Evolutionary conservation across 2,113 vertebrate genomes (phyloP).

Genomic region (Micronycteris hirsuta): DNA sequence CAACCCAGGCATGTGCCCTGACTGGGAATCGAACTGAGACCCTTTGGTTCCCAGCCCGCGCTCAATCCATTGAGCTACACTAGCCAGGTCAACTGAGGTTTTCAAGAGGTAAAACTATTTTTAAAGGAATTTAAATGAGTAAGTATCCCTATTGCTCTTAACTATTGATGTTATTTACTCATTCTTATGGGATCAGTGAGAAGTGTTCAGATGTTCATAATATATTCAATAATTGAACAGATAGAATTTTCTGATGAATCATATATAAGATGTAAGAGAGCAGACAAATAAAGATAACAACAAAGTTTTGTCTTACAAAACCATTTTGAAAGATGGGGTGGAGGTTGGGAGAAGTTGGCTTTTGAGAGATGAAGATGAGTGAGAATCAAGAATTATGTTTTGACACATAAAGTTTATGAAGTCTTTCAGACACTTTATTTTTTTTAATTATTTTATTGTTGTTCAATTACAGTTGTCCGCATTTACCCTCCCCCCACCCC

Average conservation of each 20-base stretch:
- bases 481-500: too few species aligned
- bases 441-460: too few species aligned
- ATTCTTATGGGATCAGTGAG: background rate
- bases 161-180: background rate
- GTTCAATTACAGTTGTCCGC: too few species aligned
- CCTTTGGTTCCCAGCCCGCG: too few species aligned
- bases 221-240: background rate
- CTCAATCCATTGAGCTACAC: too few species aligned
- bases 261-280: background rate
- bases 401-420: background rate
- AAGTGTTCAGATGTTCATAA: background rate
- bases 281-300: background rate
- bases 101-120: background rate
- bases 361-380: background rate
- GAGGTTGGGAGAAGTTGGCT: background rate
- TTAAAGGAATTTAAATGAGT: background rate
- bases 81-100: background rate
- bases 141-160: too few species aligned
- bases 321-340: background rate
- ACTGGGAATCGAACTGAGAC: too few species aligned
- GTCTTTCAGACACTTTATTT: background rate
- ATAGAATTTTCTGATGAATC: background rate
- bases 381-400: background rate
- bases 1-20: too few species aligned
- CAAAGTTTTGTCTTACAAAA: background rate